Base-by-base conservation (phyloP, 2,113 vertebrate species). In the Rhizomys pruinosus region DNA sequence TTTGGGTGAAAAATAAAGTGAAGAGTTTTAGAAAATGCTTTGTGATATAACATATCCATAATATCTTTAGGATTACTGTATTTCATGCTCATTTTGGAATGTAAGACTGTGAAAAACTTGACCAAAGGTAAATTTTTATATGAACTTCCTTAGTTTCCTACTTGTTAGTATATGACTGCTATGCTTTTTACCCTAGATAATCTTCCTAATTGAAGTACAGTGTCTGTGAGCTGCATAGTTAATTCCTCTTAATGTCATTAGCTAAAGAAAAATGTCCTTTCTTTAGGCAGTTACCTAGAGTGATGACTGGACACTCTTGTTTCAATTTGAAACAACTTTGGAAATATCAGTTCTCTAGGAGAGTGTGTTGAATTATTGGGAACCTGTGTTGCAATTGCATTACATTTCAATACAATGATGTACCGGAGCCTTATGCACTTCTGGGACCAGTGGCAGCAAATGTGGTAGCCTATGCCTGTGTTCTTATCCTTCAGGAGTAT, bases 91-190 rank as follows among this genome's bases (percentile, higher is more conserved):
- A 7, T 64, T 69, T 37, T 57, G 3, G 34, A 68, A 76, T 10
- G 12, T n/a, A 90, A 57, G 57, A 66, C 29, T 73, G 1, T 82
- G 27, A 66, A 90, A 81, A n/a, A 15, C 1, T 71, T 42, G 68
- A 91, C 44, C 59, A 39, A 39, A 63, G 64, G 11, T 78, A 12
- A 78, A 73, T 77, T 55, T 64, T 73, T 23, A 20, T 55, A 34
- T 12, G 44, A 72, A 72, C 1, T 37, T 59, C 22, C 0, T 80
- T 44, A 20, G 20, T 52, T 32, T 87, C 10, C 22, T 69, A 42
- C 17, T 3, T 55, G 4, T 16, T 7, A 20, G 4, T 16, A 13
- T 16, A 17, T 32, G 0, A 0, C 1, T 27, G 74, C 1, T 74
- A 2, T 61, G 6, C 9, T 47, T 32, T 68, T 87, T 25, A 77